A percentile compares a stretch with the other conserved stretches of the same genome.
Conservation (phyloP, 2,797 vertebrate species). For the Sebastes diploproa region DNA sequence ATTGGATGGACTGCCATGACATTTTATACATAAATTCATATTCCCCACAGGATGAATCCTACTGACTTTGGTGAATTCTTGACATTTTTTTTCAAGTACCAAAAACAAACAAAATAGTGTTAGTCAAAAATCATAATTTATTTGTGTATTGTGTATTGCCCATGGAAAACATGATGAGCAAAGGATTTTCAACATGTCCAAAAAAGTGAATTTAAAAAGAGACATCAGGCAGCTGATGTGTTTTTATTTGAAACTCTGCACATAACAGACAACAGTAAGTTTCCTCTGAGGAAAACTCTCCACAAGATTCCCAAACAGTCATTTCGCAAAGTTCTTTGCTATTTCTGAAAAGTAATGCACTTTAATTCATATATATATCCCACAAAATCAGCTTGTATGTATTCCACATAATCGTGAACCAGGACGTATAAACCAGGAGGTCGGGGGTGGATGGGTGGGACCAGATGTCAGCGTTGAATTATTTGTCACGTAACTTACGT, state of each 20-base stretch:
- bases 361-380: no score
- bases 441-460: no score
- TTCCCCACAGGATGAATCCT: background rate
- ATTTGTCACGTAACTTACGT: no score
- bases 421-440: no score
- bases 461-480: no score
- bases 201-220: background rate
- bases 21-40: background rate
- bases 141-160: background rate
- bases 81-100: background rate
- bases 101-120: background rate
- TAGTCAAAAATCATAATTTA: background rate
- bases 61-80: background rate
- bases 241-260: background rate
- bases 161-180: background rate
- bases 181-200: background rate
- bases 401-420: no score
- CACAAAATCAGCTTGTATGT: no score
- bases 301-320: background rate
- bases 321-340: no score
- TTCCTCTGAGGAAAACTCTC: background rate
- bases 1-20: no score
- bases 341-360: no score
- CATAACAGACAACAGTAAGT: background rate
- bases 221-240: background rate